Evolutionary conservation across 2,797 vertebrate genomes (phyloP).

Genomic region (Pyrocephalus nanus): DNA sequence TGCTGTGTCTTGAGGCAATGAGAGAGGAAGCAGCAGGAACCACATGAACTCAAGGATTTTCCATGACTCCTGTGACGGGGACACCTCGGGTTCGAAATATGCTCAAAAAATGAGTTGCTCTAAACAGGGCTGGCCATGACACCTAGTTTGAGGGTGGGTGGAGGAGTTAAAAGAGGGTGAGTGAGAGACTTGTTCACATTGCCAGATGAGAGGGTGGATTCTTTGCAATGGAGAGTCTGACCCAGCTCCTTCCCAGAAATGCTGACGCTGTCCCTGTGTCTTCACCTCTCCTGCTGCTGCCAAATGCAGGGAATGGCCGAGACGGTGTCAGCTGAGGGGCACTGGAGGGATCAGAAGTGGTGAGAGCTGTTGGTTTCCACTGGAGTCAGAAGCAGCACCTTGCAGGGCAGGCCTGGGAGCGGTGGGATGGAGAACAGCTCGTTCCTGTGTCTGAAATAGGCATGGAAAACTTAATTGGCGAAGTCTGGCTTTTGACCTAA

Average conservation of each 20-base stretch:
- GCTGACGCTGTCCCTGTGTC: neutral
- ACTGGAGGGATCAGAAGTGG: neutral
- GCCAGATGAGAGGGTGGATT: slow-evolving; percentile 19
- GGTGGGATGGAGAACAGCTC: slow-evolving; percentile 1
- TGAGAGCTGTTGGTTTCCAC: neutral
- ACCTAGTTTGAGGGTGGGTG: neutral
- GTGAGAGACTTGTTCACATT: neutral
- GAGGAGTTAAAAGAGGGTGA: neutral
- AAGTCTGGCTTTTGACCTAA: slow-evolving; percentile 66
- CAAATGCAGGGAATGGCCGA: neutral
- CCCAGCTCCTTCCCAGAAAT: slow-evolving; percentile 19
- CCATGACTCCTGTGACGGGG: neutral
- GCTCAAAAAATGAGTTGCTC: neutral
- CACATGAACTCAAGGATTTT: neutral
- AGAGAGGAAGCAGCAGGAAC: neutral
- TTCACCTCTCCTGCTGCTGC: slow-evolving; percentile 6
- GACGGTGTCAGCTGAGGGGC: neutral
- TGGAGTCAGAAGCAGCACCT: slow-evolving; percentile 9
- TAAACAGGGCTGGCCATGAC: neutral
- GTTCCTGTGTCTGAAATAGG: slow-evolving; percentile 41
- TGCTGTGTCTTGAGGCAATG: neutral
- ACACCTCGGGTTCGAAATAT: neutral
- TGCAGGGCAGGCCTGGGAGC: slow-evolving; percentile 9
- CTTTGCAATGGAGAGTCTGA: neutral
- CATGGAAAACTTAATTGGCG: slow-evolving; percentile 34